These are phyloP conservation scores for Agrotis clavis DNA, from an alignment of 2,888 invertebrate species.

Conservation along the genomic window DNA sequence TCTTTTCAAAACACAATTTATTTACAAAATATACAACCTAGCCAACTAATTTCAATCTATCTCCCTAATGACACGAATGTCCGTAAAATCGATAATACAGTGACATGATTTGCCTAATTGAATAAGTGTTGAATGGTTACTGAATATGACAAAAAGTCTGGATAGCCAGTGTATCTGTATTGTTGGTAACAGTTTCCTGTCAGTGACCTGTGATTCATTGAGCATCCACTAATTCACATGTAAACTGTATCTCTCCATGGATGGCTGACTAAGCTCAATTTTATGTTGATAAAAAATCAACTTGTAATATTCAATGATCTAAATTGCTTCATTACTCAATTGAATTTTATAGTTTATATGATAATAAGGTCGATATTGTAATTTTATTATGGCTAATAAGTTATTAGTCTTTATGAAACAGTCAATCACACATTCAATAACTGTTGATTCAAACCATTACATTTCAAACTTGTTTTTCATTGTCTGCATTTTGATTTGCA, in stretches of 20 bases:
- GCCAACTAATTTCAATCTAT: constrained; percentile 6
- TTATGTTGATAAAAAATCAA: constrained; percentile 1
- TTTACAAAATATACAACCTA: constrained; percentile 51
- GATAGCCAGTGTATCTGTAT: background rate
- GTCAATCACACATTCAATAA: too few species aligned
- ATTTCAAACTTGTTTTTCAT: too few species aligned
- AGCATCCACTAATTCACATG: constrained; percentile 3
- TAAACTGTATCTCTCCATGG: constrained; percentile 47
- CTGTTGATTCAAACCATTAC: too few species aligned
- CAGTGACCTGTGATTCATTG: constrained; percentile 47
- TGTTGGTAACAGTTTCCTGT: constrained; percentile 45
- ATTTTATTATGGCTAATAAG: background rate
- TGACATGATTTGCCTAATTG: constrained; percentile 61
- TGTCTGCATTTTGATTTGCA: too few species aligned
- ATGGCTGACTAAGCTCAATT: constrained; percentile 41
- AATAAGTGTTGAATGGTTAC: constrained; percentile 39
- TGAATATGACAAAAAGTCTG: constrained; percentile 15
- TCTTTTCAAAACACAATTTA: constrained; percentile 23
- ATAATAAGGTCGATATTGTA: background rate
- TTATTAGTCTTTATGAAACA: too few species aligned
- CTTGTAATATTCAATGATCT: background rate
- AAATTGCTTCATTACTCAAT: background rate
- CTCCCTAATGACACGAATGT: constrained; percentile 10
- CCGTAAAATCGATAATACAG: constrained; percentile 65
- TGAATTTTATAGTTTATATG: constrained; percentile 2